Base-by-base conservation (phyloP, 2,113 vertebrate genomes). In the Passer montanus region DNA sequence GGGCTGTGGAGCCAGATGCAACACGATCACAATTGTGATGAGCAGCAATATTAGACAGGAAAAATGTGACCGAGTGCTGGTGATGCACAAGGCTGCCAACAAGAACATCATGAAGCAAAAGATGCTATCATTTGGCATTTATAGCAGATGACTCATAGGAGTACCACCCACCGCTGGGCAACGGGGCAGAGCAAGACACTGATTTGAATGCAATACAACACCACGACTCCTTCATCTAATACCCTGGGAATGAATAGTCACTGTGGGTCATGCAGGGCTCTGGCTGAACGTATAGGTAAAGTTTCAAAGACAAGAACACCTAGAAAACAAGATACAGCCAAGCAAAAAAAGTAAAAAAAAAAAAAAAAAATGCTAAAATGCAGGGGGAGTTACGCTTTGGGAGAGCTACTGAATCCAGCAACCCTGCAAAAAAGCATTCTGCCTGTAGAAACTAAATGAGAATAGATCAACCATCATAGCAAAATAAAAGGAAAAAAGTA, bases 101-200 rank as follows among this genome's bases (percentile, higher is more conserved):
- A 94, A 82, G 95, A 94, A 72, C 81, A 94, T 93, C 89, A 50
- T 53, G 85, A 97, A 96, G 88, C 63, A 92, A 59, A 96, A 89
- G 94, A 97, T 94, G 94, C 59, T 94, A 94, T 96, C 94, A 97
- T 93, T 90, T 83, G 85, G 85, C 90, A 93, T 96, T 95, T 97
- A 95, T 94, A 94, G 95, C 10, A 93, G 79, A 90, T 95, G 95
- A 96, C 93, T 95, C 95, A 97, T 78, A 62, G 70, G 59, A 94
- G 90, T 69, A 90, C 92, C 78, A 93, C 88, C 92, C 90, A 93
- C 91, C 15, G 0, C 94, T 81, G 80, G 94, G 92, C 86, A 92
- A 80, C 5, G 0, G 67, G 90, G 80, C 90, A 94, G 68, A 92
- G 79, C 63, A 67, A 95, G 95, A 84, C 94, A 84, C 69, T 73